phyloP scores from a whole-genome alignment of 2,888 invertebrate species.

The Ichneumoninae sp. region DNA sequence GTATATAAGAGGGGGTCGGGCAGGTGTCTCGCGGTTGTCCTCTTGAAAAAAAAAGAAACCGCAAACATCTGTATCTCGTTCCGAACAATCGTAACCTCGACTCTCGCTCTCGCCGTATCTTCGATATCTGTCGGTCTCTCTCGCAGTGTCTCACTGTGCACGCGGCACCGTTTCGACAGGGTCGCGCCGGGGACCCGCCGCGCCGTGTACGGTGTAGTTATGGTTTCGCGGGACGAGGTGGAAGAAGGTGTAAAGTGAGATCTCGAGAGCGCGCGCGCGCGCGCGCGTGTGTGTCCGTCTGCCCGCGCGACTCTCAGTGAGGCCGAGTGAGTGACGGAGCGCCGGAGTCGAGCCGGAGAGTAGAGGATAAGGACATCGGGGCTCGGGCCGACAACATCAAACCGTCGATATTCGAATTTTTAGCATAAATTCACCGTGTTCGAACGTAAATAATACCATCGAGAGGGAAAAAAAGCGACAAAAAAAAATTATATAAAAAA shows the following conservation, averaged over 20 bases:
- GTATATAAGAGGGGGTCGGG: conserved; percentile 63
- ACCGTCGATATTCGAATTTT: background rate
- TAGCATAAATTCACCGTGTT: background rate
- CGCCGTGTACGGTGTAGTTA: conserved; percentile 64
- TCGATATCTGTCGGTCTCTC: background rate
- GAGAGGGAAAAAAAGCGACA: background rate
- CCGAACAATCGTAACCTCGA: background rate
- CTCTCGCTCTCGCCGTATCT: background rate
- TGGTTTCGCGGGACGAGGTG: conserved; percentile 66
- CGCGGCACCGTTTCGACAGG: conserved; percentile 65
- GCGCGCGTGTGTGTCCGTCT: conserved; percentile 26
- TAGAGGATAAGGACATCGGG: conserved; percentile 5
- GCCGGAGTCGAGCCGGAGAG: conserved; percentile 33
- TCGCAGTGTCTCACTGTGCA: conserved; percentile 36
- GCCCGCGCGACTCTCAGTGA: conserved; percentile 37
- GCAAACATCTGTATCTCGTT: conserved; percentile 16
- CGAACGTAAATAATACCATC: background rate
- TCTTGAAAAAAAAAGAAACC: conserved; percentile 7
- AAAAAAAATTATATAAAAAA: background rate
- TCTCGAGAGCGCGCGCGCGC: conserved; percentile 25
- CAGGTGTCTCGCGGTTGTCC: conserved; percentile 37
- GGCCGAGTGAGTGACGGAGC: conserved; percentile 28
- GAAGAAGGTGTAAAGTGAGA: conserved; percentile 64
- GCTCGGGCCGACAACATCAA: conserved; percentile 2
- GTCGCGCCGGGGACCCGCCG: conserved; percentile 51